Evolutionary conservation across 2,888 invertebrate genomes (phyloP).

Genomic region (Calameuta filiformis): DNA sequence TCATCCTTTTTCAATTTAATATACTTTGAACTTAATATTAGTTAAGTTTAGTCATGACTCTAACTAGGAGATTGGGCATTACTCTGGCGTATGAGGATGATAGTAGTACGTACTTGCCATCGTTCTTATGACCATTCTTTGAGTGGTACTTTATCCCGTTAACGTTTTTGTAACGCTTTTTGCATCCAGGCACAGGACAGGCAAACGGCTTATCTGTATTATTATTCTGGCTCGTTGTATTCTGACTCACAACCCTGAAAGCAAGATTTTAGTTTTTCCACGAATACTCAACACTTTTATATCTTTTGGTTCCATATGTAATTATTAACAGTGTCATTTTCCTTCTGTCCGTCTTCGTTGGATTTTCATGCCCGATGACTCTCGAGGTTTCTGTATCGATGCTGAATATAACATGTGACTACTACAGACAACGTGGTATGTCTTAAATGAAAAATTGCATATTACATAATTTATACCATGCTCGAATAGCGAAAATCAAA

Average conservation of each 20-base stretch:
- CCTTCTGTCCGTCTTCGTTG: neutral
- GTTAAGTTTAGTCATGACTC: neutral
- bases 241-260: constrained; percentile 42
- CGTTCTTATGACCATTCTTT: constrained; percentile 87
- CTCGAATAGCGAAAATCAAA: neutral
- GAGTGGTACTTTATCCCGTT: constrained; percentile 92
- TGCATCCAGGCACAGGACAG: constrained; percentile 87
- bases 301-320: neutral
- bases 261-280: constrained; percentile 11
- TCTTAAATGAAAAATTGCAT: neutral
- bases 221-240: constrained; percentile 32
- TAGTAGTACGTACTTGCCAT: constrained; percentile 76
- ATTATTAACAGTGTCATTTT: neutral
- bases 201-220: constrained; percentile 80
- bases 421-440: neutral
- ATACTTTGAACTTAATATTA: neutral
- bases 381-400: neutral
- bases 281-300: neutral
- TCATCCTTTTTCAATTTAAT: neutral
- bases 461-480: neutral
- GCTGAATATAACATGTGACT: neutral
- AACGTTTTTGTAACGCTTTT: constrained; percentile 88
- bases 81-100: neutral
- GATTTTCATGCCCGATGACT: neutral
- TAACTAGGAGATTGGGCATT: neutral